Conservation (phyloP, 2,797 vertebrate genomes). For the Syndactyla subalaris region DNA sequence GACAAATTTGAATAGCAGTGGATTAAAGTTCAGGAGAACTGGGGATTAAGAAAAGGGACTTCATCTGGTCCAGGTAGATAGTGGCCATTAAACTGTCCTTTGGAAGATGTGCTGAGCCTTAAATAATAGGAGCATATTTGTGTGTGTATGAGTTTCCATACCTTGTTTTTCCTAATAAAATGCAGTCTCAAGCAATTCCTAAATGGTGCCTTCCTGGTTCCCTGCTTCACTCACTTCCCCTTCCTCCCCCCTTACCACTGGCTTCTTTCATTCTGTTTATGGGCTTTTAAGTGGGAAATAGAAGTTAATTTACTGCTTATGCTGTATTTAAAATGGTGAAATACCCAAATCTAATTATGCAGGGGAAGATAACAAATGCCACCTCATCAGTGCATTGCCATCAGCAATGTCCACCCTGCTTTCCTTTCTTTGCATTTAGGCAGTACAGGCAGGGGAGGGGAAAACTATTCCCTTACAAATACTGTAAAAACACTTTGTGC, state of each 20-base stretch:
- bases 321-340: slow-evolving; percentile 15
- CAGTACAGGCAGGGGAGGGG: neutral
- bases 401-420: neutral
- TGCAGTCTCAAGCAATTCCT: neutral
- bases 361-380: neutral
- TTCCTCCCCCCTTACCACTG: accelerated
- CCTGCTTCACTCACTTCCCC: neutral
- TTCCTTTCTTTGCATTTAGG: neutral
- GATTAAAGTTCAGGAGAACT: slow-evolving; percentile 3
- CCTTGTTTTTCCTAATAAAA: neutral
- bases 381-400: neutral
- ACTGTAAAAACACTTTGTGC: neutral
- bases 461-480: neutral
- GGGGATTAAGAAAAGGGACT: slow-evolving; percentile 22
- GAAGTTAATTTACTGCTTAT: neutral
- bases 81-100: neutral
- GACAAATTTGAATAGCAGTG: slow-evolving; percentile 25
- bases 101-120: slow-evolving; percentile 12
- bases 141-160: neutral
- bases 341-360: neutral
- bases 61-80: slow-evolving; percentile 36
- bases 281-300: neutral
- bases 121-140: neutral
- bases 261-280: neutral
- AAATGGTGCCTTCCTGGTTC: neutral